Evolutionary conservation across 2,888 invertebrate species (phyloP).

Genomic region (Pandemis heparana): DNA sequence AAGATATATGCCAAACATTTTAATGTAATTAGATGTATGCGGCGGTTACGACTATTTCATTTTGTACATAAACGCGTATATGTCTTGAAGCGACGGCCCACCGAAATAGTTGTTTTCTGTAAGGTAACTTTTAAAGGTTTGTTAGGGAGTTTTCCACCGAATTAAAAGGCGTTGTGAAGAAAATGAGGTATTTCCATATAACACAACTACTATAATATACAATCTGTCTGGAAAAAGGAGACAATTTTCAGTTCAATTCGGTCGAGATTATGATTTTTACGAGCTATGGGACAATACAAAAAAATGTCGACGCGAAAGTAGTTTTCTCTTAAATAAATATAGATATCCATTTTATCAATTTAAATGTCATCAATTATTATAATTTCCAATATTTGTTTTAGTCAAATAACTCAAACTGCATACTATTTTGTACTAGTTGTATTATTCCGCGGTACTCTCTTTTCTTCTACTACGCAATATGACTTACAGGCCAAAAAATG

Average conservation of each 20-base stretch:
- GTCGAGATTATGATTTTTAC: too few species aligned
- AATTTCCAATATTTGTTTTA: too few species aligned
- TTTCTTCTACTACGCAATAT: constrained; percentile 59
- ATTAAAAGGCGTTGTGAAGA: constrained; percentile 24
- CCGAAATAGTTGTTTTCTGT: constrained; percentile 74
- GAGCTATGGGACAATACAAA: too few species aligned
- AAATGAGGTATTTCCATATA: constrained; percentile 6
- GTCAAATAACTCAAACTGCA: too few species aligned
- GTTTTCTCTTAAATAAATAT: too few species aligned
- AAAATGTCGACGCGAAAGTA: too few species aligned
- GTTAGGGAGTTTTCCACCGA: constrained; percentile 42
- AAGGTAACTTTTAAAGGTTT: constrained; percentile 38
- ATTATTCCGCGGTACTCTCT: constrained; percentile 62
- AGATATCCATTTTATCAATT: neutral
- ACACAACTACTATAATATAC: too few species aligned
- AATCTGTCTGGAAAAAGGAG: too few species aligned
- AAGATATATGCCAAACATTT: constrained; percentile 83
- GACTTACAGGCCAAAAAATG: constrained; percentile 78
- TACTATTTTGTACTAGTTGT: too few species aligned
- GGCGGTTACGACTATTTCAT: constrained; percentile 64
- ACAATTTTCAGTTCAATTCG: too few species aligned
- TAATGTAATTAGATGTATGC: constrained; percentile 65
- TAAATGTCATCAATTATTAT: neutral
- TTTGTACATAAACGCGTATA: constrained; percentile 77
- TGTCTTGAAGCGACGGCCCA: constrained; percentile 66